Evolutionary conservation across 2,113 vertebrate species (phyloP), one percentile per base, ranked within the genome.

Genomic region (Pelecanoides urinatrix): DNA sequence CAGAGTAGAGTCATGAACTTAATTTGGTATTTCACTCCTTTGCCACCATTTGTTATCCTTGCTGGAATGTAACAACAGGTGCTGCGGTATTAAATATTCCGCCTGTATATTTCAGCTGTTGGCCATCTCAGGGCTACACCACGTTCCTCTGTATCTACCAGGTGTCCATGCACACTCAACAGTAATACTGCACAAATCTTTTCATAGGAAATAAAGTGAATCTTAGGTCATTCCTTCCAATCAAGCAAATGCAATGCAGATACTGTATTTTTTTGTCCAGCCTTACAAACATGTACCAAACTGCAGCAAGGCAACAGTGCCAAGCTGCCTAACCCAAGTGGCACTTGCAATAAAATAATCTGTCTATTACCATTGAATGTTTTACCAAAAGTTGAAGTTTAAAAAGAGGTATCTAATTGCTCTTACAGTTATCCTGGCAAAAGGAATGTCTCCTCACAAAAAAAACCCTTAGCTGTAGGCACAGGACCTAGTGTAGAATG

Each of bases 21-120:
- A 42, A 79, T 68, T 45, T 91, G 79, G 86, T 86, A 96, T 96
- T 96, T 94, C 72, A 77, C 34, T 82, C 53, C 56, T 91, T 87
- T 83, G 80, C 75, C 50, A 75, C 79, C 84, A 94, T 96, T 92
- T 97, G 95, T 58, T 97, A 84, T 90, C 73, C 53, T 77, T 76
- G 50, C 56, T 74, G 90, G 96, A 98, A 97, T 97, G 92, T 68
- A 94, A 80, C 65, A 97, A 95, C 97, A 97, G 98, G 72, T 95
- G 96, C 38, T 61, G n/a, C 27, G 45, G 58, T 36, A 74, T 85
- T 86, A 92, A 94, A 94, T 23, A 53, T 5, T 3, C 23, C 63
- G 66, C 68, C 42, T 79, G 78, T 72, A 9, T 86, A 90, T 96
- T 95, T 98, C 96, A 97, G 90, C 91, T 96, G 94, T 95, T 94